These are phyloP conservation scores for Tuberolachnus salignus DNA, from an alignment of 2,888 invertebrate genomes.

Conservation along the genomic window DNA sequence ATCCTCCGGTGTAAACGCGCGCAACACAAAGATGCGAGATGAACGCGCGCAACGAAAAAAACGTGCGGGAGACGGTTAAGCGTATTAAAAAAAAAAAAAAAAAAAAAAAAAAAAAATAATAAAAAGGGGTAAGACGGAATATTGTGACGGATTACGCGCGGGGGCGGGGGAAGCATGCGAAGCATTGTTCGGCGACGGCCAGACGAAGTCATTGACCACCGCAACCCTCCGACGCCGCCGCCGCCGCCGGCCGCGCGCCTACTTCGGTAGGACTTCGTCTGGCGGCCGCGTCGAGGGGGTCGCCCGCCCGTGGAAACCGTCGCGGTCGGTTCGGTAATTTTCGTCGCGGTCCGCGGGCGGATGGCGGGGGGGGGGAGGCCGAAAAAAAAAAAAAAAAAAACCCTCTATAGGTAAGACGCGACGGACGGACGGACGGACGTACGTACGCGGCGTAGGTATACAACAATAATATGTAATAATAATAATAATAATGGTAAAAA, in stretches of 20 bases:
- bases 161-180: constrained; percentile 9
- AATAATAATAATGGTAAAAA: constrained; percentile 22
- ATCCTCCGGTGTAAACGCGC: neutral
- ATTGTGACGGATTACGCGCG: constrained; percentile 45
- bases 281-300: constrained; percentile 16
- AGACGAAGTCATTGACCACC: constrained; percentile 53
- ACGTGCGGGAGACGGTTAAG: neutral
- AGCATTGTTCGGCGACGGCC: constrained; percentile 24
- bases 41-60: neutral
- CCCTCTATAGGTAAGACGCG: constrained; percentile 3
- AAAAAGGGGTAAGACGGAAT: constrained; percentile 44
- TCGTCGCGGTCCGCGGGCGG: neutral
- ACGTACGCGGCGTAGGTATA: neutral
- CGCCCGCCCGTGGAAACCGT: neutral
- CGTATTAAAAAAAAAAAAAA: neutral
- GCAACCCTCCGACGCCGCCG: constrained; percentile 14
- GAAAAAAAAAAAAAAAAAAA: constrained; percentile 26
- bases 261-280: neutral
- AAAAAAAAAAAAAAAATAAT: neutral
- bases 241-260: neutral
- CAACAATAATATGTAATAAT: constrained; percentile 26
- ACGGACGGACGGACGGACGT: neutral
- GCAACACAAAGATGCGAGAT: no score
- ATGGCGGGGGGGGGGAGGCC: constrained; percentile 21
- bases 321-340: constrained; percentile 37